Evolutionary conservation across 2,113 vertebrate species (phyloP).

Genomic region (rat (Rattus norvegicus)): GRCr8 NC_086020.1:152187001-152187500

Average conservation of each 20-base stretch:
- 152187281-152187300: neutral
- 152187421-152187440: neutral
- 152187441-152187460: neutral
- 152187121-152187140: neutral
- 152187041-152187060: neutral
- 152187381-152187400: neutral
- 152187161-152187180: neutral
- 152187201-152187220: too few species aligned
- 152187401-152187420: neutral
- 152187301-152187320: neutral
- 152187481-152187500: neutral
- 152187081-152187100: neutral
- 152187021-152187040: neutral
- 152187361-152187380: accelerated
- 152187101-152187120: neutral
- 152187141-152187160: neutral
- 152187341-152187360: neutral
- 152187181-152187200: neutral
- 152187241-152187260: neutral
- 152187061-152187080: neutral
- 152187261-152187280: neutral
- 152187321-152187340: neutral
- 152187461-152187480: neutral
- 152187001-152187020: neutral
- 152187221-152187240: neutral